These are phyloP conservation scores for Teleiodes luculella DNA, from an alignment of 2,888 invertebrate species.

Conservation along the genomic window DNA sequence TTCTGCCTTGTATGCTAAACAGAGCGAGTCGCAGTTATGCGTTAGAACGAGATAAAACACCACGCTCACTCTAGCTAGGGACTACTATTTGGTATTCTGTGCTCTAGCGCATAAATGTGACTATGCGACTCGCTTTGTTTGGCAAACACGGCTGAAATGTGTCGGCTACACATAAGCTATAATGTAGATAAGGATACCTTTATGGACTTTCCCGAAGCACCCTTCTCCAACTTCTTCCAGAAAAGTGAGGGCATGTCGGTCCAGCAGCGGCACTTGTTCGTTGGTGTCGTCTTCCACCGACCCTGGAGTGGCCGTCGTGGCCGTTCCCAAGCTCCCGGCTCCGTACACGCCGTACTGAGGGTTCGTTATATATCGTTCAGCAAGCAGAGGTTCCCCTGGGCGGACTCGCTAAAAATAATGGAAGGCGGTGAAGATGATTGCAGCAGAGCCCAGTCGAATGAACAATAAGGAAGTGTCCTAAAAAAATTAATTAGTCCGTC, in stretches of 20 bases:
- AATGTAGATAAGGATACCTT: too few species aligned
- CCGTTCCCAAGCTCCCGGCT: constrained; percentile 48
- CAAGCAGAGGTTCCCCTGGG: constrained; percentile 81
- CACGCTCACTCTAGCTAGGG: too few species aligned
- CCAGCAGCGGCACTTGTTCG: constrained; percentile 79
- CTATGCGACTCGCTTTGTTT: too few species aligned
- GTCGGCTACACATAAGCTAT: too few species aligned
- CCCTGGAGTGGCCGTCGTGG: constrained; percentile 31
- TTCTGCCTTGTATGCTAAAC: too few species aligned
- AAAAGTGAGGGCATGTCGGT: constrained; percentile 83
- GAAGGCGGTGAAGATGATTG: constrained; percentile 13
- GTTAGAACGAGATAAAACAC: too few species aligned
- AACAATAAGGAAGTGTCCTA: too few species aligned
- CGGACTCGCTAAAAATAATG: constrained; percentile 68
- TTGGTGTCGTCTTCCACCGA: constrained; percentile 36
- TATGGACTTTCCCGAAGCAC: constrained; percentile 92
- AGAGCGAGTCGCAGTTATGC: too few species aligned
- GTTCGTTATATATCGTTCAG: constrained; percentile 86
- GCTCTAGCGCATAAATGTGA: too few species aligned
- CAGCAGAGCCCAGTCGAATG: constrained; percentile 1
- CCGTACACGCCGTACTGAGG: constrained; percentile 83
- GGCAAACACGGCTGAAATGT: too few species aligned
- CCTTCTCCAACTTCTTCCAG: constrained; percentile 91
- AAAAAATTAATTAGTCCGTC: too few species aligned
- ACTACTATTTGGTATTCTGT: too few species aligned